Conservation (phyloP, 2,888 invertebrate genomes). For the Pelosia muscerda region DNA sequence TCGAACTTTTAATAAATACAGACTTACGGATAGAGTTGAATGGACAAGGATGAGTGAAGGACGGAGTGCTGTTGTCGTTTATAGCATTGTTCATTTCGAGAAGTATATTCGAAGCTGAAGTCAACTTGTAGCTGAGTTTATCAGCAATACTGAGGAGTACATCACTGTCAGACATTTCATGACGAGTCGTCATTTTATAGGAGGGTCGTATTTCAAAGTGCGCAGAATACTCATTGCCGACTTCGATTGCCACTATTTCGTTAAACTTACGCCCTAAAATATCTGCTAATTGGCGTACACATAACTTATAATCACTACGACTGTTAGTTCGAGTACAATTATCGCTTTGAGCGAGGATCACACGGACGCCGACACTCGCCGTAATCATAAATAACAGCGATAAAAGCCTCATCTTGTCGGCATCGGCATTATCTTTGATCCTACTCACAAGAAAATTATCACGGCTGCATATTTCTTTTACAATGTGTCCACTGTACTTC, state of each 20-base stretch:
- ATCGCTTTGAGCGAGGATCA: constrained; percentile 71
- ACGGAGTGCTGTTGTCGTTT: constrained; percentile 74
- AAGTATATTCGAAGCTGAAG: constrained; percentile 75
- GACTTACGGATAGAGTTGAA: constrained; percentile 83
- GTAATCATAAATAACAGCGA: constrained; percentile 72
- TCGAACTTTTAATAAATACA: constrained; percentile 75
- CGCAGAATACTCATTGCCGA: constrained; percentile 76
- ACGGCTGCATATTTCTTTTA: constrained; percentile 36
- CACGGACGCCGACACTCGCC: constrained; percentile 58
- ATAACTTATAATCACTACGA: constrained; percentile 75
- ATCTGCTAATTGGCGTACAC: constrained; percentile 72
- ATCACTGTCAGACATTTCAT: constrained; percentile 70
- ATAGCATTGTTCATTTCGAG: constrained; percentile 75
- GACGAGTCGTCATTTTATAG: constrained; percentile 74
- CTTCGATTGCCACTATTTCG: constrained; percentile 77
- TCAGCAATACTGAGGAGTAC: constrained; percentile 70
- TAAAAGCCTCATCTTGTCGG: constrained; percentile 79
- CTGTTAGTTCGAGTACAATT: constrained; percentile 73
- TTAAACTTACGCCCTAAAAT: constrained; percentile 72
- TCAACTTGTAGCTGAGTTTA: constrained; percentile 76
- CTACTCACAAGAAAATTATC: constrained; percentile 38
- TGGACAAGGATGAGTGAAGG: constrained; percentile 83
- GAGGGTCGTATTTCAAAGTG: constrained; percentile 76
- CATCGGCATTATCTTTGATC: constrained; percentile 72
- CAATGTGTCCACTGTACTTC: constrained; percentile 29